Percentiles rank a stretch among this genome's conserved stretches.
phyloP scores from a whole-genome alignment of 2,888 invertebrate genomes.

The Drosophila cyrtoloma region DNA sequence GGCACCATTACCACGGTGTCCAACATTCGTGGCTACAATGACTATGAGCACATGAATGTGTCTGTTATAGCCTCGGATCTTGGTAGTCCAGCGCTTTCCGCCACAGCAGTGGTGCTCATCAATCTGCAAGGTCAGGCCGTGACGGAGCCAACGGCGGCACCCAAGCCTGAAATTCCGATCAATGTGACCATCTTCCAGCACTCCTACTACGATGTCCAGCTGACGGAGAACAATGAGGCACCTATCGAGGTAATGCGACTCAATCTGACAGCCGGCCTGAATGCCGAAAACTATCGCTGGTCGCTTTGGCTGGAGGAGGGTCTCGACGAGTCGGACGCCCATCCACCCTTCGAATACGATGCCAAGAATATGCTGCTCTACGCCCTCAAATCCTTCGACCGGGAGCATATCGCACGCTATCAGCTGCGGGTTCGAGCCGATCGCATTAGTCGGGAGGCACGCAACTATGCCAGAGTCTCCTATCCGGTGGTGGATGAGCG shows the following conservation, averaged over 20 bases:
- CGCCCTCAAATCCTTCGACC: slow-evolving; percentile 90
- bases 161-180: slow-evolving; percentile 57
- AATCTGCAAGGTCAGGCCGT: slow-evolving; percentile 86
- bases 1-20: slow-evolving; percentile 92
- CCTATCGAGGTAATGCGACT: slow-evolving; percentile 91
- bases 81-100: slow-evolving; percentile 92
- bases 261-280: slow-evolving; percentile 90
- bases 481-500: slow-evolving; percentile 91
- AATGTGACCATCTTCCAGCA: slow-evolving; percentile 87
- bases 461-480: slow-evolving; percentile 90
- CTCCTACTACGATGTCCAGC: slow-evolving; percentile 92
- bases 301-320: slow-evolving; percentile 88
- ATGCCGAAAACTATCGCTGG: slow-evolving; percentile 88
- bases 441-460: slow-evolving; percentile 86
- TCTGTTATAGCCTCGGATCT: slow-evolving; percentile 94
- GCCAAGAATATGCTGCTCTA: slow-evolving; percentile 91
- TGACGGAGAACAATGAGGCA: slow-evolving; percentile 92
- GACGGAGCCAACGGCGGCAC: slow-evolving; percentile 63
- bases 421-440: slow-evolving; percentile 86
- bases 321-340: slow-evolving; percentile 70
- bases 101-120: slow-evolving; percentile 90
- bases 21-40: slow-evolving; percentile 85
- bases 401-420: slow-evolving; percentile 90
- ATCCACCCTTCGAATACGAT: slow-evolving; percentile 89
- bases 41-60: slow-evolving; percentile 88